These are phyloP conservation scores for Epinephelus coioides DNA, from an alignment of 2,797 vertebrate genomes.

Conservation along the genomic window DNA sequence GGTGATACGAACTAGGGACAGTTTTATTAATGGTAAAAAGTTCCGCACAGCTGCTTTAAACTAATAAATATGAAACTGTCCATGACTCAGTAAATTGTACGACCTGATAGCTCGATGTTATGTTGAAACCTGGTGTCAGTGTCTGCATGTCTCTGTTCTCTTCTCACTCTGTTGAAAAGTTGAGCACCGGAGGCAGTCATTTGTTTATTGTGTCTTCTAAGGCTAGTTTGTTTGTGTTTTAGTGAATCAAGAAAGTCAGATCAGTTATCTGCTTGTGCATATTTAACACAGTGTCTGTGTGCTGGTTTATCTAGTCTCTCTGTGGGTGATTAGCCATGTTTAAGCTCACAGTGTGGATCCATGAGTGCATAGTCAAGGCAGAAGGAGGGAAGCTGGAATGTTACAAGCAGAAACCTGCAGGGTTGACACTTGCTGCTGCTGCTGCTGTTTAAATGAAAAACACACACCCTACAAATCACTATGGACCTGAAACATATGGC, in stretches of 20 bases:
- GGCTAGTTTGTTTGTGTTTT: conserved; percentile 13
- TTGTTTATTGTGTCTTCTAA: neutral
- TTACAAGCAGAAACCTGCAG: conserved; percentile 46
- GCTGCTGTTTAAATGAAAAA: neutral
- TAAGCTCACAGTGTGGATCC: neutral
- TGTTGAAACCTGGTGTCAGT: neutral
- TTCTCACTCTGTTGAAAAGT: neutral
- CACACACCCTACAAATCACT: no score
- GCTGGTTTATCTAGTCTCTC: neutral
- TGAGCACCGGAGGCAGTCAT: neutral
- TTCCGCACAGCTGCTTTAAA: neutral
- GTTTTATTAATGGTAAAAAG: no score
- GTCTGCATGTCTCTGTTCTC: neutral
- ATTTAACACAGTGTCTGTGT: neutral
- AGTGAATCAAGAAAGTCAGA: neutral
- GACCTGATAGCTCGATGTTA: neutral
- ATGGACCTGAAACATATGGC: no score
- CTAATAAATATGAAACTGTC: conserved; percentile 10
- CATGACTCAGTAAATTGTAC: neutral
- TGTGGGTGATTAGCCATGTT: neutral
- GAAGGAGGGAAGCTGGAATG: conserved; percentile 31
- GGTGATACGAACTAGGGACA: no score
- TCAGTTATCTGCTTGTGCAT: neutral
- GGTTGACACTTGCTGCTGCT: neutral
- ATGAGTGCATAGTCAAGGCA: neutral